Base-by-base conservation (phyloP, 2,113 vertebrate species). In the Penelope pileata region DNA sequence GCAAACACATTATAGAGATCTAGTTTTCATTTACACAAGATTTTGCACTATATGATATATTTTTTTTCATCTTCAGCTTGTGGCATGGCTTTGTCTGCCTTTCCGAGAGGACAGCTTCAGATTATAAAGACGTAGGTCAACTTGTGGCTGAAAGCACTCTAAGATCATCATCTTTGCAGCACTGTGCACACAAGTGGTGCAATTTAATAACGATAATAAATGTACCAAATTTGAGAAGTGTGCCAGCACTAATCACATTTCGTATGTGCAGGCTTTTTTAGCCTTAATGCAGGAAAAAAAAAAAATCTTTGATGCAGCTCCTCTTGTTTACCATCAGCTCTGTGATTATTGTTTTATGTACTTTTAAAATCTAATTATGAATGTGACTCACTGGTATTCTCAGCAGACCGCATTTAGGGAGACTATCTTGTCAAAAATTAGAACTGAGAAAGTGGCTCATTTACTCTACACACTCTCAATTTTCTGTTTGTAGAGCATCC, bases 151-250 rank as follows among this genome's bases (percentile, higher is more conserved):
- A 75, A 96, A 91, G 60, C 51, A 56, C 63, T 77, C 48, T 69
- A 68, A 60, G 34, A 67, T 70, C 62, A 62, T 60, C 8, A 1
- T 79, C 38, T 59, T 62, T 88, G 83, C 68, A 83, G 72, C 47
- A 74, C 1, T 54, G 29, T 54, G 67, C 45, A 29, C 23, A 83
- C 63, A 91, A 90, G 47, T 74, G 54, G 75, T 81, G 43, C 45
- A 51, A 78, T 80, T 80, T 83, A 91, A 80, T 92, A 90, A 73
- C 1, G 5, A 72, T 91, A 88, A 75, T 60, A 86, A 95, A 91
- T 75, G 38, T 36, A 48, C 62, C 53, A 94, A 90, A n/a, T 47
- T 43, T 0, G 2, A 90, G n/a, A 70, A 80, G 51, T 18, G 27
- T 90, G 50, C 26, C 78, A 83, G 67, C 48, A 38, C 32, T 88